Percentiles rank a stretch among this genome's conserved stretches.
Conservation (phyloP, 2,888 invertebrate genomes). For the Mylabris sibirica region DNA sequence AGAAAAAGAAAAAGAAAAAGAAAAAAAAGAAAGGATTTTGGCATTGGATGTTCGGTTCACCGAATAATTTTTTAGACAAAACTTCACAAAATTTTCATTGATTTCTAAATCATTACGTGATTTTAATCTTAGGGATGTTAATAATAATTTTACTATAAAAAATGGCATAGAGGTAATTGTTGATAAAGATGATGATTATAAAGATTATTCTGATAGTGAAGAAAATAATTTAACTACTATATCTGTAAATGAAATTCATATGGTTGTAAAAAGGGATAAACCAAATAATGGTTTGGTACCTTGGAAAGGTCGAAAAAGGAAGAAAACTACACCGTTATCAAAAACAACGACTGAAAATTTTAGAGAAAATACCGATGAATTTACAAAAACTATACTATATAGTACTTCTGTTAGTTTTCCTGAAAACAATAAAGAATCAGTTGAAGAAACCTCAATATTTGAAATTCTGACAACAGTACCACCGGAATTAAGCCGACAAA, state of each 20-base stretch:
- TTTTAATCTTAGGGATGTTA: not conserved
- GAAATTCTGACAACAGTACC: too few relatives aligned
- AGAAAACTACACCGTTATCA: not conserved
- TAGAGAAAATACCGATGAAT: too few relatives aligned
- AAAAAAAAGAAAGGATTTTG: constrained; percentile 3
- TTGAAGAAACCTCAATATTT: too few relatives aligned
- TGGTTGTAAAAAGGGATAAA: not conserved
- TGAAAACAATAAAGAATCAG: too few relatives aligned
- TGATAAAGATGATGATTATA: not conserved
- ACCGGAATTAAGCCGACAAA: too few relatives aligned
- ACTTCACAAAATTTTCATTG: not conserved
- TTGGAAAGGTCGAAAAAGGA: not conserved
- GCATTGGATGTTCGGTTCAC: not conserved
- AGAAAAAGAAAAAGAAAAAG: not conserved
- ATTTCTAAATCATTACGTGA: not conserved
- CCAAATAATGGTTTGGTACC: not conserved
- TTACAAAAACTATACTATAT: too few relatives aligned
- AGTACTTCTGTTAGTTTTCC: too few relatives aligned
- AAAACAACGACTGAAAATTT: not conserved
- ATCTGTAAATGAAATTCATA: not conserved
- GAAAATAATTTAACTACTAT: not conserved
- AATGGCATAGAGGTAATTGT: not conserved
- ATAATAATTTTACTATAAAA: not conserved
- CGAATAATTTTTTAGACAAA: not conserved
- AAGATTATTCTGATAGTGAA: not conserved